These are phyloP conservation scores for Acanthopleura granulata DNA, from an alignment of 2,888 invertebrate species.

Conservation along the genomic window DNA sequence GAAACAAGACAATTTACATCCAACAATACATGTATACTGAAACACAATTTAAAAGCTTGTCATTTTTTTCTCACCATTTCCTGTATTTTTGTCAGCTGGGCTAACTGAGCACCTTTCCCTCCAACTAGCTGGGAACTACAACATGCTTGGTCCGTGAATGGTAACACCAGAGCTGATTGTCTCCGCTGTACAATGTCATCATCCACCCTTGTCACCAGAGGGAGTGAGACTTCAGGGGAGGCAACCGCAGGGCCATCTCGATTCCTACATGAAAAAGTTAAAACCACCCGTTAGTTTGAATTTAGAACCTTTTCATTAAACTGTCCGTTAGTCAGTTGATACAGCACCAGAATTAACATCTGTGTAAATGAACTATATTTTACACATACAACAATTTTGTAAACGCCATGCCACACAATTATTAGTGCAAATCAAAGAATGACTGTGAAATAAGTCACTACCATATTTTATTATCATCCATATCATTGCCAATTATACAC, in stretches of 20 bases:
- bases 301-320: background rate
- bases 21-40: too few species aligned
- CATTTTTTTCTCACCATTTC: constrained; percentile 33
- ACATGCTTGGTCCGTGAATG: constrained; percentile 53
- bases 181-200: constrained; percentile 26
- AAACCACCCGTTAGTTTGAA: background rate
- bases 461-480: too few species aligned
- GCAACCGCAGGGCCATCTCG: constrained; percentile 37
- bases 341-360: too few species aligned
- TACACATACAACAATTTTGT: too few species aligned
- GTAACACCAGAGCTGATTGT: constrained; percentile 36
- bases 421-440: too few species aligned
- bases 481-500: too few species aligned
- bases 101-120: constrained; percentile 85
- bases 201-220: constrained; percentile 41
- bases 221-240: constrained; percentile 29
- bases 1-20: too few species aligned
- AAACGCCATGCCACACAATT: too few species aligned
- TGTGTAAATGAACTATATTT: too few species aligned
- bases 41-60: too few species aligned
- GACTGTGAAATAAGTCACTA: too few species aligned
- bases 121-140: constrained; percentile 75
- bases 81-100: constrained; percentile 73
- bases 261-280: constrained; percentile 37
- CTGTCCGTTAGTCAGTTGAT: too few species aligned